Base-by-base conservation (phyloP, 2,888 invertebrate species). In the Geotrupes spiniger region DNA sequence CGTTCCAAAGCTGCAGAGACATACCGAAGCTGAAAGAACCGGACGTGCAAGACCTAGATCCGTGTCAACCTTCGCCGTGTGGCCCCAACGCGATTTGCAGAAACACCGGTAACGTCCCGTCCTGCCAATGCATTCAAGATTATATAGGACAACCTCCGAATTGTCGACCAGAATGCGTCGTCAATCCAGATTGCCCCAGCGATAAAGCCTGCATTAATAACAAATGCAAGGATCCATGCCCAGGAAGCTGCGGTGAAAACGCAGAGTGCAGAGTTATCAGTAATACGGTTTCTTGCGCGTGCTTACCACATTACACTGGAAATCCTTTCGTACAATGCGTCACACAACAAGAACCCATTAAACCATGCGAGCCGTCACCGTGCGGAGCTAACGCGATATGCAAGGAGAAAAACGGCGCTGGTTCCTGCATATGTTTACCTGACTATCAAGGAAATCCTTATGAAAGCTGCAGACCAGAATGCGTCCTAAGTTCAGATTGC, bases 391-490 rank as follows among this genome's bases (percentile, higher is more conserved):
- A 92, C 68, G 90, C 92, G 1, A 74, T 88, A 65, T 87, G 90
- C 71, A 83, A 78, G 62, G 82, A 86, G 69, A 79, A 84, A 53
- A 87, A 89, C 60, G 87, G 85, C 27, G 88, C 85, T 17, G 90
- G 89, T 14, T 82, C 89, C 42, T 92, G 91, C 66, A 81, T 82
- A 29, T 92, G 91, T 63, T 81, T 89, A 53, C 81, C 84, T 62
- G 88, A 88, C 59, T 89, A 89, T 66, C 83, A 83, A 65, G 92
- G 92, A 45, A 90, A 91, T 73, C 91, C 92, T 2, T 90, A 90
- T 62, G 87, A 89, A 70, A 87, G 87, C 33, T 91, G 92, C 64
- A 80, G 89, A 56, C 92, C 92, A 1, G 92, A 92, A 75, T 92
- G 92, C 69, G 85, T 91, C 26, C 77, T 90, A 1, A 92, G 88